Conservation (phyloP, 2,113 vertebrate species). For the Carassius gibelio region DNA sequence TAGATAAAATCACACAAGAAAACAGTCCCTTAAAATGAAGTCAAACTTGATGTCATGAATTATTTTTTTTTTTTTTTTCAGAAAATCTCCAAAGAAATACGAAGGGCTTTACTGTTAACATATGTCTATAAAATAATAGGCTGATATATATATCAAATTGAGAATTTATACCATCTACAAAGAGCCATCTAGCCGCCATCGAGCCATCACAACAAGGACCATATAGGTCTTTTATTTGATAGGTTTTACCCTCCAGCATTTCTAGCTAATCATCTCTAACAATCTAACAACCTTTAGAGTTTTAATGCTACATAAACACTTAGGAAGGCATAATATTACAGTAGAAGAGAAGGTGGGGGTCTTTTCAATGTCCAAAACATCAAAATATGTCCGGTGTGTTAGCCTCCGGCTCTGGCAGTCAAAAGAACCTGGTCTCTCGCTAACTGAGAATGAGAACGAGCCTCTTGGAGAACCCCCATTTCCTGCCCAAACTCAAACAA, state of each 20-base stretch:
- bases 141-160: background rate
- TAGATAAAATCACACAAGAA: background rate
- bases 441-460: background rate
- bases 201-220: background rate
- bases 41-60: background rate
- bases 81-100: background rate
- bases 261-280: background rate
- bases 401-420: conserved; percentile 34
- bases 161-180: background rate
- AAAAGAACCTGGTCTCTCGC: background rate
- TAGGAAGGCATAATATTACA: conserved; percentile 24
- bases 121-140: background rate
- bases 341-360: background rate
- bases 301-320: conserved; percentile 26
- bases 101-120: background rate
- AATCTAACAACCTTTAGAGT: conserved; percentile 1
- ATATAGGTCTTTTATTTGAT: conserved; percentile 1
- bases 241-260: background rate
- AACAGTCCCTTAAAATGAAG: background rate
- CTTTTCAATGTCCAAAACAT: conserved; percentile 36
- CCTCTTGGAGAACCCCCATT: conserved; percentile 56
- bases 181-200: background rate
- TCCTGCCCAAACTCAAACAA: conserved; percentile 70
- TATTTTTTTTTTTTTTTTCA: background rate
- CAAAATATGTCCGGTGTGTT: conserved; percentile 42